These are phyloP conservation scores for Polydrusus pterygomalis DNA, from an alignment of 2,888 invertebrate genomes.

Conservation along the genomic window DNA sequence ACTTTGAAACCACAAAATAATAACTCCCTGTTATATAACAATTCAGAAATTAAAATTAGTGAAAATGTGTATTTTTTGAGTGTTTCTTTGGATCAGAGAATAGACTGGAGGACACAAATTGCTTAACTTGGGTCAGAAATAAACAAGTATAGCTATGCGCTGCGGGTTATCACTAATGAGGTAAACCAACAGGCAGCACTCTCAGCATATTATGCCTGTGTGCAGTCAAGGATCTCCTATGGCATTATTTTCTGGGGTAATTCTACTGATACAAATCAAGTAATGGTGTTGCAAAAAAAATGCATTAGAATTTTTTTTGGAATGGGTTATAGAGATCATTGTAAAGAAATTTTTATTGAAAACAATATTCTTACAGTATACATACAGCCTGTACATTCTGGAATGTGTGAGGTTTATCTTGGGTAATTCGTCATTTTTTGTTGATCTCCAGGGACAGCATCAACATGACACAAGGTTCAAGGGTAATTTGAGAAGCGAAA, in stretches of 20 bases:
- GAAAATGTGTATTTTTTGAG: slow-evolving; percentile 5
- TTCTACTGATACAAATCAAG: not conserved
- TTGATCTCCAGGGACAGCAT: no score
- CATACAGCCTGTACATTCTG: no score
- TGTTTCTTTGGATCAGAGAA: not conserved
- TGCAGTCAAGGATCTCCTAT: slow-evolving; percentile 3
- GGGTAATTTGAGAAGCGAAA: no score
- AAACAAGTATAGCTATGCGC: not conserved
- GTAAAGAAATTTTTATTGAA: no score
- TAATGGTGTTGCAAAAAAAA: slow-evolving; percentile 1
- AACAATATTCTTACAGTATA: no score
- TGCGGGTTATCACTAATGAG: not conserved
- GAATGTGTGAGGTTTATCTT: no score
- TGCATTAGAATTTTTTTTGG: not conserved
- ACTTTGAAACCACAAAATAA: not conserved
- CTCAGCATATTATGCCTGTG: not conserved
- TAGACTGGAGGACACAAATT: slow-evolving; percentile 11
- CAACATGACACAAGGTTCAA: no score
- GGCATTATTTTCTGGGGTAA: slow-evolving; percentile 12
- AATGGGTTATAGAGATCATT: slow-evolving; percentile 2
- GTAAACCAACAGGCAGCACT: not conserved
- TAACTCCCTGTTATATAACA: not conserved
- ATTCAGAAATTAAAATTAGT: not conserved
- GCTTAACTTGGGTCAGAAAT: not conserved
- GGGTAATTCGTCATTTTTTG: no score